Conservation (phyloP, 2,888 invertebrate genomes). For the Pammene fasciana region DNA sequence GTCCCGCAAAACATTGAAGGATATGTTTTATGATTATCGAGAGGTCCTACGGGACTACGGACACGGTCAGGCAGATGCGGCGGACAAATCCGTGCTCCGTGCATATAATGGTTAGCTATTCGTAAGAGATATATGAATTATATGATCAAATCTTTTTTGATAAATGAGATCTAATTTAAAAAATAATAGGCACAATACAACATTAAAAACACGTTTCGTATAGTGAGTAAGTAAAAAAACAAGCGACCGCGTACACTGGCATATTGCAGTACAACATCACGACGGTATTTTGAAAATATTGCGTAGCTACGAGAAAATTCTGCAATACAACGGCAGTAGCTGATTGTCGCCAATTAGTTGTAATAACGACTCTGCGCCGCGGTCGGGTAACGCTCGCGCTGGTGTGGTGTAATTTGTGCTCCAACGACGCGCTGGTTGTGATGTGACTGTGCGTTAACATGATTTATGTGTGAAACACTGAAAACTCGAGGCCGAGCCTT, state of each 20-base stretch:
- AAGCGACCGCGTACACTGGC: background rate
- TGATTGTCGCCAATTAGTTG: slow-evolving; percentile 81
- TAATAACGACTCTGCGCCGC: slow-evolving; percentile 70
- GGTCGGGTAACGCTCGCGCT: slow-evolving; percentile 63
- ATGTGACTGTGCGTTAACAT: slow-evolving; percentile 49
- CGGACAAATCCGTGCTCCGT: too few relatives aligned
- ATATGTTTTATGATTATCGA: too few relatives aligned
- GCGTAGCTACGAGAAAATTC: slow-evolving; percentile 58
- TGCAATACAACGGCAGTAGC: slow-evolving; percentile 65
- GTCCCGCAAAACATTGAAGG: too few relatives aligned
- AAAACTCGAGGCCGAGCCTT: slow-evolving; percentile 53
- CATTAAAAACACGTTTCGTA: background rate
- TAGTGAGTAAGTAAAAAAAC: background rate
- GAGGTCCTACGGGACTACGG: too few relatives aligned
- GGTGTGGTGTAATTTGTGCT: slow-evolving; percentile 72
- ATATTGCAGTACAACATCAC: slow-evolving; percentile 2
- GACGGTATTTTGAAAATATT: slow-evolving; percentile 47
- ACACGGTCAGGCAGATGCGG: too few relatives aligned
- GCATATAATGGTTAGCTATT: too few relatives aligned
- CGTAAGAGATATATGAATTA: too few relatives aligned
- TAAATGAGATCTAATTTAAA: too few relatives aligned
- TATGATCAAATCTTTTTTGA: too few relatives aligned
- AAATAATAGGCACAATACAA: too few relatives aligned
- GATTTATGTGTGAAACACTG: slow-evolving; percentile 79
- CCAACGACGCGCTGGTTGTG: slow-evolving; percentile 45